Base-by-base conservation (phyloP, 1,140 invertebrate species). In the Stegodyphus mimosarum region DNA sequence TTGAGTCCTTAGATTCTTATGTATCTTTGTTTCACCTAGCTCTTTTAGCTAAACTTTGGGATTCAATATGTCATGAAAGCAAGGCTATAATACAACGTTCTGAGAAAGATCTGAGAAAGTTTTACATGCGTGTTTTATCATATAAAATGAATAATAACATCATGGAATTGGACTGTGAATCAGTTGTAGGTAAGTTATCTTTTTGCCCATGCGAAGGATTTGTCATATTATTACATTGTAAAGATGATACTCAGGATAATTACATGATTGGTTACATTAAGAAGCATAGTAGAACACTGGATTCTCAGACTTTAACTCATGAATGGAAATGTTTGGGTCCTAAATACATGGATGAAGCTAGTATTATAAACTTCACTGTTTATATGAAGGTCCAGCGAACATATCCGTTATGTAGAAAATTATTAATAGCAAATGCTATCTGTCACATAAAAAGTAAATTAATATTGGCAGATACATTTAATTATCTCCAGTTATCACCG, bases 121-220 rank as follows among this genome's bases (percentile, higher is more conserved):
- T 75, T 51, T 76, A 78, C 52, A 78, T 86, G 33, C 52, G 18
- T 7, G 49, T 79, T 50, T 49, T 49, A 48, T 33, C 49, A 17
- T 33, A 49, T n/a, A 60, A 71, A 53, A 49, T 15, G 49, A 48
- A 77, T 33, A 33, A 33, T 33, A 1, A 33, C 83, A 70, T 87
- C 66, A 87, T 33, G 2, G 86, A 87, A 11, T 86, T 88, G 67
- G 53, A 81, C 77, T 60, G 84, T 91, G 88, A 83, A 90, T 88
- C 66, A 89, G 74, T 88, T 88, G 5, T 88, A 88, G 17, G 79
- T 93, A 5, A 64, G 18, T 48, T 5, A 4, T 63, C 83, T 53
- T 55, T 71, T 52, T 2, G 7, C 5, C 75, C 76, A 52, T 15
- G 0, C 0, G 70, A 73, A 48, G 83, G 83, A 2, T 73, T 49